Evolutionary conservation across 2,113 vertebrate genomes (phyloP).

Genomic region (Clarias gariepinus): DNA sequence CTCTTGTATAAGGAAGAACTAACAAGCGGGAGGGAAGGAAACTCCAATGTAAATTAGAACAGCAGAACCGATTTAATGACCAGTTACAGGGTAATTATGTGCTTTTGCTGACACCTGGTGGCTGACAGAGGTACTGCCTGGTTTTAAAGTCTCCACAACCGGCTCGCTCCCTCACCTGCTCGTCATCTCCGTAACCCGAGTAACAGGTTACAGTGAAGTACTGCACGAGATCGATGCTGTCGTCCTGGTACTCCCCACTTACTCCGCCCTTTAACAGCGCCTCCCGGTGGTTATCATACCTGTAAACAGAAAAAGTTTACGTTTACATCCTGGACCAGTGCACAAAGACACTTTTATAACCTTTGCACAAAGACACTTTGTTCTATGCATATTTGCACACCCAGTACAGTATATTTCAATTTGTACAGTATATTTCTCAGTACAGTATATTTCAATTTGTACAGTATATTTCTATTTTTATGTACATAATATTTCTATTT

Average conservation of each 20-base stretch:
- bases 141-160: background rate
- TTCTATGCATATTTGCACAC: too few species aligned
- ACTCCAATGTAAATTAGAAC: background rate
- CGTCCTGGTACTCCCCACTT: conserved; percentile 87
- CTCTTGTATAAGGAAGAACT: background rate
- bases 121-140: background rate
- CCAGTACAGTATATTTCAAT: too few species aligned
- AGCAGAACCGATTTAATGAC: background rate
- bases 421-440: too few species aligned
- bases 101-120: conserved; percentile 26
- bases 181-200: conserved; percentile 88
- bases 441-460: too few species aligned
- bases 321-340: too few species aligned
- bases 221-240: conserved; percentile 87
- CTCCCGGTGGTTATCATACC: conserved; percentile 97
- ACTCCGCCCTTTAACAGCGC: conserved; percentile 88
- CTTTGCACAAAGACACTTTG: too few species aligned
- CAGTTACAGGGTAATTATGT: background rate
- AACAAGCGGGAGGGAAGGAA: too few species aligned
- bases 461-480: too few species aligned
- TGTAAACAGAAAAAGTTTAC: conserved; percentile 62
- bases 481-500: too few species aligned
- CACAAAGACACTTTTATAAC: too few species aligned
- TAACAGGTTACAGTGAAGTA: conserved; percentile 95
- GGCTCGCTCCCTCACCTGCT: conserved; percentile 75